These are phyloP conservation scores for Morpho deidamia DNA, from an alignment of 2,888 invertebrate genomes.

Conservation along the genomic window DNA sequence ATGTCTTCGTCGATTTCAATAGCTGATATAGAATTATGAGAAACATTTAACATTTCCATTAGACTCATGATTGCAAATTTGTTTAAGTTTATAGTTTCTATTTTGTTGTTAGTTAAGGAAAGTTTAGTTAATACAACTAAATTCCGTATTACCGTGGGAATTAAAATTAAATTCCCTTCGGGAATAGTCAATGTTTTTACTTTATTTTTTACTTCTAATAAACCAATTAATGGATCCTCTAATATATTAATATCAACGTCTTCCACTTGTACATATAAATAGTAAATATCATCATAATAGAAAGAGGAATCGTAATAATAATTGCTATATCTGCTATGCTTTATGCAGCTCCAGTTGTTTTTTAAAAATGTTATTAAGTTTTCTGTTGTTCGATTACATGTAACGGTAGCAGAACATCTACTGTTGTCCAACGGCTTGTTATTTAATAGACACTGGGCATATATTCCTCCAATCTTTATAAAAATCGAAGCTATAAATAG, in stretches of 20 bases:
- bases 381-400: neutral
- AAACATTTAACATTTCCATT: conserved; percentile 10
- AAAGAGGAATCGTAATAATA: neutral
- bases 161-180: no score
- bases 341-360: conserved; percentile 7
- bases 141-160: no score
- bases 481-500: neutral
- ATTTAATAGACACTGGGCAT: neutral
- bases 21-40: conserved; percentile 13
- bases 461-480: neutral
- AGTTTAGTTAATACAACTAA: conserved; percentile 2
- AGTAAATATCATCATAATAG: neutral
- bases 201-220: neutral
- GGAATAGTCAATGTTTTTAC: no score
- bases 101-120: conserved; percentile 5
- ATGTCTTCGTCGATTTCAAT: neutral
- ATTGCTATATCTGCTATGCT: neutral
- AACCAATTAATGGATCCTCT: conserved; percentile 1
- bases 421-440: neutral
- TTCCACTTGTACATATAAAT: conserved; percentile 3
- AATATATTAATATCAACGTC: conserved; percentile 2
- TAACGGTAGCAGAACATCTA: conserved; percentile 1
- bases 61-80: neutral
- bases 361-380: neutral
- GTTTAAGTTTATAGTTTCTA: conserved; percentile 10